Evolutionary conservation across 2,888 invertebrate genomes (phyloP), one percentile per base, ranked within the genome.

Genomic region (Eupithecia vulgata): DNA sequence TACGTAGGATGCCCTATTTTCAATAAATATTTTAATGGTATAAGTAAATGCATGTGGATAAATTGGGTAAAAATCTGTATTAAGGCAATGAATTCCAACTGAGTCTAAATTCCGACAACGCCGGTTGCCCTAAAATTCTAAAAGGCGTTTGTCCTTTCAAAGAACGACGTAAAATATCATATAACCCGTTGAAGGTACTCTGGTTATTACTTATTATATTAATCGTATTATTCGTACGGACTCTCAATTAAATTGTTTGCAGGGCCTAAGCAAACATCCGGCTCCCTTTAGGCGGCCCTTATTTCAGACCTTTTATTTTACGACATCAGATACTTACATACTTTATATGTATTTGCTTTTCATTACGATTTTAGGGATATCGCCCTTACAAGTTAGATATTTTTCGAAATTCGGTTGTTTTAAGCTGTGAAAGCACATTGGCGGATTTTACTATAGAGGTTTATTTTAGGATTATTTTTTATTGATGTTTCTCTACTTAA

Each of bases 331-430:
- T 74, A 21, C 70, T 70, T 64, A 42, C 70, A 62, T 76, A 76
- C 76, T 72, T 71, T 70, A 74, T 66, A 10, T 72, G 37, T 78
- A 77, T 79, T 79, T 80, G 71, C 76, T 71, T 80, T 79, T 79
- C 80, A 80, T 80, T 80, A 79, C 67, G 75, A 52, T 61, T 71
- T 75, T 76, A 65, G 35, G 73, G 73, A 70, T 68, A 75, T 77
- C 72, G 66, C 65, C 57, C 17, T 40, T 59, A 69, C 67, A 67
- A 67, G 67, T 45, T 65, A 68, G 48, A 57, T 70, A 65, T 45
- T 48, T 75, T 65, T 65, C 12, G 6, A 15, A 21, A 40, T 65
- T 52, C 40, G 35, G 62, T 48, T 40, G 13, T 52, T 48, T 52
- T 64, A 71, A 42, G 42, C 25, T 15, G 61, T 17, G 59, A 15